phyloP scores from a whole-genome alignment of 1,140 invertebrate genomes.

The Drosophila ironensis region DNA sequence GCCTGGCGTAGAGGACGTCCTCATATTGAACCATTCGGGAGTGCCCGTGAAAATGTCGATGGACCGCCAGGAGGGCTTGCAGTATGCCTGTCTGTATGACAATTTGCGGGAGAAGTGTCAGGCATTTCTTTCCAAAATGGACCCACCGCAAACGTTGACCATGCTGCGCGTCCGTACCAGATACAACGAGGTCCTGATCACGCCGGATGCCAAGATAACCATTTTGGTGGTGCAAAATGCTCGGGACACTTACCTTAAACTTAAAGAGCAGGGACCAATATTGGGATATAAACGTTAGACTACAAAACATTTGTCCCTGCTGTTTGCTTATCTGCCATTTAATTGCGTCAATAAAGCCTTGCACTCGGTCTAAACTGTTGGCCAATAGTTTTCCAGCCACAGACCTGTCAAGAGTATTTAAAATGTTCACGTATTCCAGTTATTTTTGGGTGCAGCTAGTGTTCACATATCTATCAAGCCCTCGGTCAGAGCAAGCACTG shows the following conservation, averaged over 20 bases:
- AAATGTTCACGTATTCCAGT: neutral
- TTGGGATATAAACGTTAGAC: too few species aligned
- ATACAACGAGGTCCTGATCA: constrained; percentile 62
- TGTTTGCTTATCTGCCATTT: constrained; percentile 36
- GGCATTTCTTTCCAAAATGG: constrained; percentile 56
- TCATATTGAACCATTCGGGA: constrained; percentile 70
- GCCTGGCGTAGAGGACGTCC: constrained; percentile 62
- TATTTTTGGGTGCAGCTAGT: neutral
- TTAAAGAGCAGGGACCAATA: neutral
- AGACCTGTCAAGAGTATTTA: neutral
- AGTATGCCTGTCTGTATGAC: constrained; percentile 70
- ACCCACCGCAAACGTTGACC: constrained; percentile 46
- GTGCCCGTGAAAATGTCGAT: constrained; percentile 72
- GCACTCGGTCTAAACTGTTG: neutral
- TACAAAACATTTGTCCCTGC: too few species aligned
- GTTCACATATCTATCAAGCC: neutral
- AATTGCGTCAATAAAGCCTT: neutral
- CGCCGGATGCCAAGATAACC: constrained; percentile 75
- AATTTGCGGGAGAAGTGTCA: constrained; percentile 66
- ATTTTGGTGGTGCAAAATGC: constrained; percentile 70
- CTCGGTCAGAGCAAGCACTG: neutral
- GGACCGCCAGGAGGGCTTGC: constrained; percentile 46
- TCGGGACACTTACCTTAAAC: constrained; percentile 35
- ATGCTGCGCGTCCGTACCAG: constrained; percentile 70
- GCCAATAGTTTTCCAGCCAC: neutral